A percentile compares a stretch with the other conserved stretches of the same genome.
Evolutionary conservation across 2,888 invertebrate species (phyloP).

Genomic region (Tridacna crocea): DNA sequence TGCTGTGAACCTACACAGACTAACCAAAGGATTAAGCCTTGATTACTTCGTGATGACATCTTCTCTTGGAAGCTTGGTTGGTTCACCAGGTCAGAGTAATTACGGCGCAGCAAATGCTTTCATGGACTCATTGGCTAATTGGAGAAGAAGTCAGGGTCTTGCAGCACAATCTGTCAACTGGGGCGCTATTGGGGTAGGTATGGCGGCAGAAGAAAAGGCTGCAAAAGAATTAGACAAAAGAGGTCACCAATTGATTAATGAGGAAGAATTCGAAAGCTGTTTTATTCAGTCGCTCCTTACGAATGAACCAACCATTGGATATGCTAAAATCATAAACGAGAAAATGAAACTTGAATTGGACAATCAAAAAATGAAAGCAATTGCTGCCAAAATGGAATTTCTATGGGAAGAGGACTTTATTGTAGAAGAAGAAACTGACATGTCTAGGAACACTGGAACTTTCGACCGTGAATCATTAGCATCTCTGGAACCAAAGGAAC

Average conservation of each 20-base stretch:
- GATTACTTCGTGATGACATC: conserved; percentile 75
- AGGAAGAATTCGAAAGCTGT: conserved; percentile 16
- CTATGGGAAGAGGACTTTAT: no score
- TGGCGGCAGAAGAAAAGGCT: conserved; percentile 42
- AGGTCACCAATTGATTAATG: background rate
- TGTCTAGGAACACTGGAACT: no score
- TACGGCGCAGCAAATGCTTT: conserved; percentile 72
- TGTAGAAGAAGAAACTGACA: no score
- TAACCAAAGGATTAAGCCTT: conserved; percentile 49
- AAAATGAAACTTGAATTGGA: no score
- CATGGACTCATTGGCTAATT: conserved; percentile 65
- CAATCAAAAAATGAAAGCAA: no score
- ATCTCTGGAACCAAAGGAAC: no score
- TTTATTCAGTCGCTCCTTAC: background rate
- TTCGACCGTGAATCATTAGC: no score
- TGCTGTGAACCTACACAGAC: conserved; percentile 68
- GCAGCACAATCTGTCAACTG: conserved; percentile 72
- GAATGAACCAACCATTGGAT: background rate
- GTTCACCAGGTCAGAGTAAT: conserved; percentile 71
- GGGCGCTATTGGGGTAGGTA: conserved; percentile 69
- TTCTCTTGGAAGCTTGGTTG: conserved; percentile 66
- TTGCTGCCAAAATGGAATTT: no score
- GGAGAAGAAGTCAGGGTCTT: conserved; percentile 54
- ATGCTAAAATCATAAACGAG: background rate
- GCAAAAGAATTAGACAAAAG: background rate